Evolutionary conservation across 2,888 invertebrate species (phyloP).

Genomic region (Beris chalybata): DNA sequence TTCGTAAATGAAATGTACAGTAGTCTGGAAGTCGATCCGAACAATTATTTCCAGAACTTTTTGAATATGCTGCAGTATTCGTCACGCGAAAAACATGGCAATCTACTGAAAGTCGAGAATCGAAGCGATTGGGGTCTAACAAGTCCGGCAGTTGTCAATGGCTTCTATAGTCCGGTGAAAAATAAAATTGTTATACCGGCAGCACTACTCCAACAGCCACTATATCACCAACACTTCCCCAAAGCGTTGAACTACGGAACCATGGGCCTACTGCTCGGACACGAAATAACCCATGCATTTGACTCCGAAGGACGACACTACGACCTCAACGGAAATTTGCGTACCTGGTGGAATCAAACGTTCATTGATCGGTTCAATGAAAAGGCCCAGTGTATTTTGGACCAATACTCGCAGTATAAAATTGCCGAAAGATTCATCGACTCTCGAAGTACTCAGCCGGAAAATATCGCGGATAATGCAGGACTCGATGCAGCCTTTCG

Average conservation of each 20-base stretch:
- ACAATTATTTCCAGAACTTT: constrained; percentile 75
- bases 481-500: constrained; percentile 85
- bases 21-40: constrained; percentile 69
- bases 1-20: constrained; percentile 73
- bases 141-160: constrained; percentile 83
- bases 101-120: constrained; percentile 68
- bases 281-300: constrained; percentile 84
- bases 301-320: constrained; percentile 84
- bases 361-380: constrained; percentile 69
- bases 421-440: constrained; percentile 74
- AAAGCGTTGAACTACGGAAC: constrained; percentile 77
- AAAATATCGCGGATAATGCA: constrained; percentile 92
- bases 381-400: constrained; percentile 72
- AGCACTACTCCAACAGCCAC: constrained; percentile 86
- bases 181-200: constrained; percentile 92
- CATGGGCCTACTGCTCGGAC: constrained; percentile 84
- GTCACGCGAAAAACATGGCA: constrained; percentile 67
- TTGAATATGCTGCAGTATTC: constrained; percentile 69
- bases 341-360: constrained; percentile 72
- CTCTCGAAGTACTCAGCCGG: constrained; percentile 72
- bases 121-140: constrained; percentile 73
- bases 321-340: constrained; percentile 82
- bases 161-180: constrained; percentile 87
- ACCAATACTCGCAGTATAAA: constrained; percentile 77
- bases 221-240: constrained; percentile 78